Evolutionary conservation across 2,888 invertebrate genomes (phyloP).

Genomic region (Frankliniella intonsa): DNA sequence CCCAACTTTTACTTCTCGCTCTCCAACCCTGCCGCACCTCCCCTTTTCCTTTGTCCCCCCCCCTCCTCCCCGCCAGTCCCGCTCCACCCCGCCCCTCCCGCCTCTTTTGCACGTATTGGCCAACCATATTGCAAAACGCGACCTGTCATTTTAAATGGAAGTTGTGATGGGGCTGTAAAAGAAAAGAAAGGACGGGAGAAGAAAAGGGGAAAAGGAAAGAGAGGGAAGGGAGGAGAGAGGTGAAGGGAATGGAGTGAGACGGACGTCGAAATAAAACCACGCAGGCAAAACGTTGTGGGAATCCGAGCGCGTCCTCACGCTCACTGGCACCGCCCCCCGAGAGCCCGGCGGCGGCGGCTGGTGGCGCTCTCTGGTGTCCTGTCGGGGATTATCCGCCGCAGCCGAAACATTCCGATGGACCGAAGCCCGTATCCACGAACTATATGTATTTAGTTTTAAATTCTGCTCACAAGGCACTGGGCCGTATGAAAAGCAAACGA

Average conservation of each 20-base stretch:
- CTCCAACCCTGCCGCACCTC: background rate
- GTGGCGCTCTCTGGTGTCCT: too few relatives aligned
- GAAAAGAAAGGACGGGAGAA: background rate
- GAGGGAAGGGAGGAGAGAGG: background rate
- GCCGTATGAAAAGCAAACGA: too few relatives aligned
- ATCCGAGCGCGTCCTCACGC: background rate
- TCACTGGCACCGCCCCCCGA: too few relatives aligned
- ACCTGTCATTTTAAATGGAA: conserved; percentile 23
- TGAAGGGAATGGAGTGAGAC: background rate
- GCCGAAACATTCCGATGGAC: too few relatives aligned
- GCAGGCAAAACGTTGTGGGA: background rate
- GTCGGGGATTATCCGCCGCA: too few relatives aligned
- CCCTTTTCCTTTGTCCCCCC: background rate
- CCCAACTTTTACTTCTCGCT: background rate
- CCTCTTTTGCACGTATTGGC: background rate
- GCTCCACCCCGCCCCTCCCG: background rate
- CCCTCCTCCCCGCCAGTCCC: background rate
- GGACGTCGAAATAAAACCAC: background rate
- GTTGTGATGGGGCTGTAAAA: conserved; percentile 3
- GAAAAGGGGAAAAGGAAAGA: background rate
- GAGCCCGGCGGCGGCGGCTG: too few relatives aligned
- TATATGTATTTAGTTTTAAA: too few relatives aligned
- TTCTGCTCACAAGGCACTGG: too few relatives aligned
- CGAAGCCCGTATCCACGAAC: too few relatives aligned
- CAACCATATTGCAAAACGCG: conserved; percentile 19